Percentiles rank a stretch among this genome's conserved stretches.
Evolutionary conservation across 2,113 vertebrate genomes (phyloP).

Genomic region (Pollachius pollachius): DNA sequence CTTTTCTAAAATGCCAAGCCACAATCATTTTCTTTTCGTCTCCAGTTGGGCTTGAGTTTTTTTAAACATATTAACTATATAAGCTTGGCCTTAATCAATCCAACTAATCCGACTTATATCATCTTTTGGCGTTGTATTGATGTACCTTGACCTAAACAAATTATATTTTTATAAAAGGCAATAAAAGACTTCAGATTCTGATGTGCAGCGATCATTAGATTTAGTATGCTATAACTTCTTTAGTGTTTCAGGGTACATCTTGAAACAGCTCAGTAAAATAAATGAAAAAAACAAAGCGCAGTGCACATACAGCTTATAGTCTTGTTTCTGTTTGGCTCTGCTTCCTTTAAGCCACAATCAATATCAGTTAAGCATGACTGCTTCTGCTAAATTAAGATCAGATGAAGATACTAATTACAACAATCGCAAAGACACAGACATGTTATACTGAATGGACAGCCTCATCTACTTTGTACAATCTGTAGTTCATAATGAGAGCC

Average conservation of each 20-base stretch:
- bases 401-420: slow-evolving; percentile 65
- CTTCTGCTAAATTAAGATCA: slow-evolving; percentile 66
- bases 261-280: neutral
- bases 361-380: slow-evolving; percentile 69
- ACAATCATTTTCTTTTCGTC: too few species aligned
- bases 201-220: too few species aligned
- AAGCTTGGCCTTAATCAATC: too few species aligned
- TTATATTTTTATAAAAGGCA: too few species aligned
- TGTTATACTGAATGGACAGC: slow-evolving; percentile 56
- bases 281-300: neutral
- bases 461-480: slow-evolving; percentile 21
- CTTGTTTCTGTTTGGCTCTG: slow-evolving; percentile 58
- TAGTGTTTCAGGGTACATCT: neutral
- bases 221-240: too few species aligned
- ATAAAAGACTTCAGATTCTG: too few species aligned
- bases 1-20: too few species aligned
- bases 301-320: slow-evolving; percentile 30
- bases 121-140: too few species aligned
- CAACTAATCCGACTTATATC: too few species aligned
- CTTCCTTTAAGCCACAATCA: slow-evolving; percentile 70
- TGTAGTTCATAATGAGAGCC: slow-evolving; percentile 15
- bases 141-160: too few species aligned
- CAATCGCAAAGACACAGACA: slow-evolving; percentile 47
- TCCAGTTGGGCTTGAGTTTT: too few species aligned
- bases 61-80: too few species aligned